phyloP scores from a whole-genome alignment of 2,797 vertebrate species.

The Lagocephalus sceleratus region DNA sequence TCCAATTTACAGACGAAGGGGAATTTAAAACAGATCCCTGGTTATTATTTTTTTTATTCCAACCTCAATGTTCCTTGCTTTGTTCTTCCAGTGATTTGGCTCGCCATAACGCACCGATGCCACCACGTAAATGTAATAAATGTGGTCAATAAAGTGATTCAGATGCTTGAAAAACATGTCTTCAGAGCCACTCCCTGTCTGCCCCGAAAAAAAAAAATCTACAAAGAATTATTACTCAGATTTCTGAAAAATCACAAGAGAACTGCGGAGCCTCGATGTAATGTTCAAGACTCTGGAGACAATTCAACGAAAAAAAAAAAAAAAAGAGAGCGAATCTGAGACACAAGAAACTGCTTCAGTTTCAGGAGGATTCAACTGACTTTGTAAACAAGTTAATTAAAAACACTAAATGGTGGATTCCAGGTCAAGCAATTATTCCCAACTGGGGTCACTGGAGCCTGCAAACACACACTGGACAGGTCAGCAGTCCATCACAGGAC shows the following conservation, averaged over 20 bases:
- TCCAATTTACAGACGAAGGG: constrained; percentile 16
- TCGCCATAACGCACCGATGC: constrained; percentile 11
- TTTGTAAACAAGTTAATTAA: no score
- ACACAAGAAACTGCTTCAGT: no score
- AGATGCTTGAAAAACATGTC: constrained; percentile 41
- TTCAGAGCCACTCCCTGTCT: constrained; percentile 23
- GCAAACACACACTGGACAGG: no score
- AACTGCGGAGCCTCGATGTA: no score
- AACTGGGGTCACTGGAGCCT: no score
- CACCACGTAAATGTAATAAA: constrained; percentile 32
- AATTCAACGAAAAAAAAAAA: no score
- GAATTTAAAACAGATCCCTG: constrained; percentile 11
- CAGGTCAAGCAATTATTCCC: no score
- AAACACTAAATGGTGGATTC: no score
- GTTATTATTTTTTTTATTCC: constrained; percentile 4
- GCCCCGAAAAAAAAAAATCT: constrained; percentile 29
- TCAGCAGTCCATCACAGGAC: no score
- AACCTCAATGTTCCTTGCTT: constrained; percentile 16
- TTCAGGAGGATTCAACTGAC: no score
- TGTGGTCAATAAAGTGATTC: constrained; percentile 38
- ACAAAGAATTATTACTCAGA: constrained; percentile 3
- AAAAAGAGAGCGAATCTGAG: no score
- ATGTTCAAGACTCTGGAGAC: no score
- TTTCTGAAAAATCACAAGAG: constrained; percentile 6
- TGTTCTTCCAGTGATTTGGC: constrained; percentile 25